These are phyloP conservation scores for Furcula furcula DNA, from an alignment of 2,888 invertebrate species.

Conservation along the genomic window DNA sequence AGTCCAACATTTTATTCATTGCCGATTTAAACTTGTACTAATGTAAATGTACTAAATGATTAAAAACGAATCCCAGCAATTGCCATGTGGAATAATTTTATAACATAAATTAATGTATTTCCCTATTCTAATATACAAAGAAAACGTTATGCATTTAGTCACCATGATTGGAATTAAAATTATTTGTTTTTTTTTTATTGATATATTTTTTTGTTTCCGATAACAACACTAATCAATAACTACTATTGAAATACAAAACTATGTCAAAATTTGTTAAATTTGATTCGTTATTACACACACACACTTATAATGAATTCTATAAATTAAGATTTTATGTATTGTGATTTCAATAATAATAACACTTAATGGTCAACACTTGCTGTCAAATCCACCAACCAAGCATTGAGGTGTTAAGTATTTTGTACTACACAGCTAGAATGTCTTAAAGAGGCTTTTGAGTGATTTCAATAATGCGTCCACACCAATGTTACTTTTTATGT, in stretches of 20 bases:
- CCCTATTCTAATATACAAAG: constrained; percentile 3
- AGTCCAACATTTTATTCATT: constrained; percentile 21
- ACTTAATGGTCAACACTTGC: background rate
- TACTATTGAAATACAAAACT: background rate
- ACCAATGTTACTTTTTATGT: no score
- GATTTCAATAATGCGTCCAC: no score
- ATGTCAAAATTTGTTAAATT: background rate
- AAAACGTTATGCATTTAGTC: background rate
- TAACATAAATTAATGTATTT: constrained; percentile 9
- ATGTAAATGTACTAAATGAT: constrained; percentile 45
- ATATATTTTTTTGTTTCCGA: background rate
- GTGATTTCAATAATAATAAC: background rate
- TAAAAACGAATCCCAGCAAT: constrained; percentile 8
- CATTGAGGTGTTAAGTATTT: no score
- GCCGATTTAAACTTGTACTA: constrained; percentile 50
- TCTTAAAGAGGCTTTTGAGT: no score
- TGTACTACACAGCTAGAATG: no score
- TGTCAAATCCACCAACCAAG: background rate
- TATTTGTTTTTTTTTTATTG: no score
- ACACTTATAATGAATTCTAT: background rate
- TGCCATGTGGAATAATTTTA: constrained; percentile 18
- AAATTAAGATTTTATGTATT: background rate
- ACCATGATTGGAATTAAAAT: background rate
- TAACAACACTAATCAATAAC: background rate
- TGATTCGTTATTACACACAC: constrained; percentile 1